Evolutionary conservation across 2,888 invertebrate genomes (phyloP), one percentile per base, ranked within the genome.

Genomic region (Drosophila anomalipes): DNA sequence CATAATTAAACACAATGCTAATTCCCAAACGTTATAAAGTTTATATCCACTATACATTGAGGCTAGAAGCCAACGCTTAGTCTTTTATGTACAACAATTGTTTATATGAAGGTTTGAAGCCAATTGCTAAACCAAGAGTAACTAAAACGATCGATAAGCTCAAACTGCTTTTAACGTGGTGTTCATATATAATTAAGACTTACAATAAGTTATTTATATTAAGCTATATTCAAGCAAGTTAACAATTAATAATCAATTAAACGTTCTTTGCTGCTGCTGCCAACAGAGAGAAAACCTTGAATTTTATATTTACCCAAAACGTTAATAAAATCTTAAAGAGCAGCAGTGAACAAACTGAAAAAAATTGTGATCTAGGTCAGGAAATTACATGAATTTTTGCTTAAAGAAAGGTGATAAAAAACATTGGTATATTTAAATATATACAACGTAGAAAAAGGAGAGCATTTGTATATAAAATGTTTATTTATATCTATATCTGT

Each of bases 161-260:
- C 10, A 10, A n/a, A 1, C 10, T 14, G 14, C 0, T 37, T 2
- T n/a, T 2, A n/a, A n/a, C 0, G 1, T 12, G 14, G 0, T 37
- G 35, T 37, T 2, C 2, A 37, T 16, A 16, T 14, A 5, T 4
- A 16, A 37, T 39, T 4, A 39, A 19, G 4, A 9, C 4, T 39
- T 19, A 19, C 19, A 39, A 39, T 41, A 4, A 41, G 19, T 4
- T 10, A 10, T 19, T 39, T 10, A n/a, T 39, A 39, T 39, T 10
- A 19, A 19, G 39, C 19, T 9, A 9, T 4, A 16, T 37, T 37
- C 16, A 39, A 9, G 9, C 19, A 9, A 19, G 39, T 9, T 39
- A 19, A 39, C n/a, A n/a, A 10, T 12, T 2, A 4, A 41, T 41
- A 41, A 41, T 41, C n/a, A 41, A n/a, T 12, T n/a, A 39, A 39